phyloP scores from a whole-genome alignment of 2,113 vertebrate genomes.

The Piprites chloris region DNA sequence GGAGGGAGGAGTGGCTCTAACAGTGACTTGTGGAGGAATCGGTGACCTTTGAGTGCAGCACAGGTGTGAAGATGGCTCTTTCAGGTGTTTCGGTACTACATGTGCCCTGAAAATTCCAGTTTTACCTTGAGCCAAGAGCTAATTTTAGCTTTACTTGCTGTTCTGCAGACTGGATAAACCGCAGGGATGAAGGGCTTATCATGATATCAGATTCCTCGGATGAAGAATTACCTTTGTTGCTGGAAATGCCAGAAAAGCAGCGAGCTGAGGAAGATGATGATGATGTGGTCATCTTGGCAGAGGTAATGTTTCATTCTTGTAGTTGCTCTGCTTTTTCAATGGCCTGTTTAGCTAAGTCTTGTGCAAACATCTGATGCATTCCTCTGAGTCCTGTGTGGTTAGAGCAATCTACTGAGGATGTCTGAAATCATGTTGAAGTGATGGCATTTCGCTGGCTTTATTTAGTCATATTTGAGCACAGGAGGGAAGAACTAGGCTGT shows the following conservation, averaged over 20 bases:
- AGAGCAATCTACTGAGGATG: background rate
- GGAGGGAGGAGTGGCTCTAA: background rate
- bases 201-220: conserved; percentile 91
- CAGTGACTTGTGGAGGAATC: background rate
- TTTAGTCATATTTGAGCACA: background rate
- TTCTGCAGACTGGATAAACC: conserved; percentile 70
- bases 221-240: conserved; percentile 81
- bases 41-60: background rate
- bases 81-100: background rate
- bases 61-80: background rate
- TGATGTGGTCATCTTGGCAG: conserved; percentile 83
- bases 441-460: background rate
- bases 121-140: background rate
- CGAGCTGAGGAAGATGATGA: conserved; percentile 73
- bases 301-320: conserved; percentile 70
- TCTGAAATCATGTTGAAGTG: background rate
- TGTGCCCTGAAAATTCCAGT: background rate
- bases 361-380: background rate
- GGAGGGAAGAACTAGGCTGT: background rate
- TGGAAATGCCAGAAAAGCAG: conserved; percentile 71
- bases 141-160: background rate
- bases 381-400: background rate
- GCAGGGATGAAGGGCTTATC: conserved; percentile 78
- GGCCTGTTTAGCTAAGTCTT: background rate
- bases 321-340: background rate